phyloP scores from a whole-genome alignment of 2,113 vertebrate species.

The Abramis brama region DNA sequence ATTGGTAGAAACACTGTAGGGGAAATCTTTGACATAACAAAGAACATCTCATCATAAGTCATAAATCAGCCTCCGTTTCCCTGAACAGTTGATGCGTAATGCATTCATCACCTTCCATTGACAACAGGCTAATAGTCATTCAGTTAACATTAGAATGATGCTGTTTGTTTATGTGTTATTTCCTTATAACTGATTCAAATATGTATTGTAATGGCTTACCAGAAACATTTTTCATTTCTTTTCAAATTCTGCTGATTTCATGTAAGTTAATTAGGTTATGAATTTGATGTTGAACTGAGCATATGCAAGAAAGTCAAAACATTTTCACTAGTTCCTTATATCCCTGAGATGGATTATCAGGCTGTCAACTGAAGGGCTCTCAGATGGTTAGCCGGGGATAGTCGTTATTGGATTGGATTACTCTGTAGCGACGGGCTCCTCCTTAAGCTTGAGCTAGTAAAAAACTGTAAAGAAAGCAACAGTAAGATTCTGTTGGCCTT shows the following conservation, averaged over 20 bases:
- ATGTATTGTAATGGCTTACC: background rate
- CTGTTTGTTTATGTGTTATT: slow-evolving; percentile 3
- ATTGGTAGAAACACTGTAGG: background rate
- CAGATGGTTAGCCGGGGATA: slow-evolving; percentile 58
- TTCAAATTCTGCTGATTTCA: background rate
- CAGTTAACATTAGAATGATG: background rate
- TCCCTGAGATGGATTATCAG: slow-evolving; percentile 56
- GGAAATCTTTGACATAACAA: background rate
- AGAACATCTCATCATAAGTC: background rate
- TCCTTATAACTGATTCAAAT: background rate
- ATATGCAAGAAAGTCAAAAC: slow-evolving; percentile 41
- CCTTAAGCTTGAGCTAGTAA: slow-evolving; percentile 57
- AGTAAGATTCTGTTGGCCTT: slow-evolving; percentile 41
- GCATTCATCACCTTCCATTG: background rate
- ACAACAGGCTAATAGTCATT: slow-evolving; percentile 6
- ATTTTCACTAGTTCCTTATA: slow-evolving; percentile 40
- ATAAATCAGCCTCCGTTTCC: background rate
- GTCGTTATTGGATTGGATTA: slow-evolving; percentile 66
- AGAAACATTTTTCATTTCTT: background rate
- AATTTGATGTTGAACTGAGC: background rate
- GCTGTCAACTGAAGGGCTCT: slow-evolving; percentile 51
- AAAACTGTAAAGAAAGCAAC: slow-evolving; percentile 45
- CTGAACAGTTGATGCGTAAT: background rate
- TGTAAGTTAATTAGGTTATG: background rate
- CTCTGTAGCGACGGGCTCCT: slow-evolving; percentile 52